These are phyloP conservation scores for Latrodectus geometricus DNA, from an alignment of 1,140 invertebrate genomes.

Conservation along the genomic window DNA sequence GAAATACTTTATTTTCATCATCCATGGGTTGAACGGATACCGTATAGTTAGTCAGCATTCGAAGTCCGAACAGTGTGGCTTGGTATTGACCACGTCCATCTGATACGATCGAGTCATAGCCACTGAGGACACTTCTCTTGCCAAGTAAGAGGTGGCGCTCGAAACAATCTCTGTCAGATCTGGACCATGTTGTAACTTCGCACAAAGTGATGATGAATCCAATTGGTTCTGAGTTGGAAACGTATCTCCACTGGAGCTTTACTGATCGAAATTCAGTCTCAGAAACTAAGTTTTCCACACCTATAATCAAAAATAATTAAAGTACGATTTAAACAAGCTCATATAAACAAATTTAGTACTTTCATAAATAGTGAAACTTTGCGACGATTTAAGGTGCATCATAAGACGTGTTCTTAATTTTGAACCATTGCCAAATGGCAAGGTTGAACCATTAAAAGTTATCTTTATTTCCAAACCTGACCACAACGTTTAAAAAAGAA, in stretches of 20 bases:
- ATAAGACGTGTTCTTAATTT: no score
- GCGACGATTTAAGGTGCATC: no score
- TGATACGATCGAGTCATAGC: constrained; percentile 22
- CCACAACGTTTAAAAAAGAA: no score
- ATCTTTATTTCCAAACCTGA: no score
- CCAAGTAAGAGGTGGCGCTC: constrained; percentile 47
- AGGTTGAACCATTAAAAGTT: no score
- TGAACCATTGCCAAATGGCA: no score
- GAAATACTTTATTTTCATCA: constrained; percentile 63
- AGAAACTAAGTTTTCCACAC: constrained; percentile 49
- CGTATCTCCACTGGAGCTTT: constrained; percentile 61
- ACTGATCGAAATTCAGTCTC: constrained; percentile 62
- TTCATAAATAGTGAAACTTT: no score
- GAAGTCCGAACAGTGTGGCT: constrained; percentile 62
- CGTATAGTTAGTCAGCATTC: constrained; percentile 82
- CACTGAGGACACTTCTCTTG: constrained; percentile 4
- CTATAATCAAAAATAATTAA: constrained; percentile 20
- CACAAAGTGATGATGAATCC: constrained; percentile 63
- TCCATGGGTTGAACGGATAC: constrained; percentile 77
- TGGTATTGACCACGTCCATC: constrained; percentile 23
- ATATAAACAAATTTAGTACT: no score
- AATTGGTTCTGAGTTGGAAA: constrained; percentile 3
- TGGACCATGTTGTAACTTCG: constrained; percentile 60
- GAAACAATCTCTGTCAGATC: constrained; percentile 43
- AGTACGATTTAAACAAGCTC: no score